Conservation (phyloP, 1,140 invertebrate genomes). For the Cardiocondyla obscurior region DNA sequence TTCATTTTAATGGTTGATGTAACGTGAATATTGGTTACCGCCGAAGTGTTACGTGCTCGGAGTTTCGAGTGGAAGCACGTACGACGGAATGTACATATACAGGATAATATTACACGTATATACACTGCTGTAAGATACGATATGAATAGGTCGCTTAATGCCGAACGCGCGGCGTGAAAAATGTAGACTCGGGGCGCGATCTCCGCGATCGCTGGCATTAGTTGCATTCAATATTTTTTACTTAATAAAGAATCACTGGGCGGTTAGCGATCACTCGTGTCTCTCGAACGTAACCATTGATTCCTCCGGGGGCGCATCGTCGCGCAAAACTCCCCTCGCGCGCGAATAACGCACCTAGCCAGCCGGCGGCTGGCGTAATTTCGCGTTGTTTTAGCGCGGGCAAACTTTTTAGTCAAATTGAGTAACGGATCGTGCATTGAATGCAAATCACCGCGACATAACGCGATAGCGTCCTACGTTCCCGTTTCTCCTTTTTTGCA, state of each 20-base stretch:
- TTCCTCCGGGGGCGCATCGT: slow-evolving; percentile 2
- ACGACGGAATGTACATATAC: slow-evolving; percentile 46
- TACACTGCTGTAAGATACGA: slow-evolving; percentile 38
- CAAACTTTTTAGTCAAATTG: slow-evolving; percentile 70
- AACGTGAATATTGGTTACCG: slow-evolving; percentile 75
- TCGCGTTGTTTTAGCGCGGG: slow-evolving; percentile 57
- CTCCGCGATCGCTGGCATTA: neutral
- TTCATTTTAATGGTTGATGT: slow-evolving; percentile 78
- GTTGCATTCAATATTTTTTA: too few relatives aligned
- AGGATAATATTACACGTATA: slow-evolving; percentile 18
- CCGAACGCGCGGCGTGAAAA: slow-evolving; percentile 7
- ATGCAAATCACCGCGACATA: slow-evolving; percentile 66
- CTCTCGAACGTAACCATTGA: too few relatives aligned
- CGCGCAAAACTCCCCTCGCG: slow-evolving; percentile 4
- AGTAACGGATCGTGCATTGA: slow-evolving; percentile 71
- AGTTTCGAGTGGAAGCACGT: slow-evolving; percentile 57
- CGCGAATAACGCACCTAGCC: neutral
- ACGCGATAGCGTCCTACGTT: slow-evolving; percentile 60
- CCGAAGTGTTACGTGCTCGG: slow-evolving; percentile 70
- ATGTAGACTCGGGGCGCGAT: neutral
- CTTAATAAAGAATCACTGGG: too few relatives aligned
- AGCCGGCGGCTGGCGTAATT: slow-evolving; percentile 31
- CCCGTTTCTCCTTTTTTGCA: slow-evolving; percentile 26
- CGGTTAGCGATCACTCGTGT: too few relatives aligned
- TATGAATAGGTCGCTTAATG: slow-evolving; percentile 43